Conservation (phyloP, 2,888 invertebrate genomes). For the Brenthis ino region DNA sequence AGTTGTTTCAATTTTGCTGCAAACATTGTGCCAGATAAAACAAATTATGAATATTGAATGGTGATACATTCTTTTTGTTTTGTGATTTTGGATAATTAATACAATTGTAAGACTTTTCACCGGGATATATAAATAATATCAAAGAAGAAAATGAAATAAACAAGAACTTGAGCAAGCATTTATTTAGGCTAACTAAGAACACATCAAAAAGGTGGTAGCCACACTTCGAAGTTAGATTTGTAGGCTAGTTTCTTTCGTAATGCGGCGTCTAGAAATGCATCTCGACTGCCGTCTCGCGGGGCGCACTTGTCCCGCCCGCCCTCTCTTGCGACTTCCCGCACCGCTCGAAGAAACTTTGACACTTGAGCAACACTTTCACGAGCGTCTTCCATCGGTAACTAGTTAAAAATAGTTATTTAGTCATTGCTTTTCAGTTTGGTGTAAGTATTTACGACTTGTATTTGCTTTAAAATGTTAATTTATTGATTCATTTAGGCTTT, state of each 20-base stretch:
- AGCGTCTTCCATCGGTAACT: conserved; percentile 68
- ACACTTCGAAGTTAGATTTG: conserved; percentile 78
- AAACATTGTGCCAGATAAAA: not conserved
- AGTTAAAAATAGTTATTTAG: conserved; percentile 43
- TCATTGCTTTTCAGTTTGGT: not conserved
- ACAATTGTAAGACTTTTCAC: not conserved
- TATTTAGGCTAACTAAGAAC: conserved; percentile 57
- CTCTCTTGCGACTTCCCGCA: conserved; percentile 70
- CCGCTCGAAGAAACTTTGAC: conserved; percentile 67
- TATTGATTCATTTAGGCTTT: too few relatives aligned
- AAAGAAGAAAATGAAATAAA: not conserved
- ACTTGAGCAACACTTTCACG: conserved; percentile 75
- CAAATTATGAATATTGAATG: not conserved
- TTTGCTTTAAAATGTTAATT: too few relatives aligned
- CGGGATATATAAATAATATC: not conserved
- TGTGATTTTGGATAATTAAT: not conserved
- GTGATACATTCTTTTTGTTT: not conserved
- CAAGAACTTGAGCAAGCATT: conserved; percentile 44
- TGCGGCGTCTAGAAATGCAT: conserved; percentile 72
- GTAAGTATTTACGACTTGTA: too few relatives aligned
- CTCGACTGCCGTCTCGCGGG: conserved; percentile 68
- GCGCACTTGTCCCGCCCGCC: conserved; percentile 60
- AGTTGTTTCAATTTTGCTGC: conserved; percentile 9
- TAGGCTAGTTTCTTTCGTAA: conserved; percentile 81
- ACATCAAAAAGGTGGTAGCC: conserved; percentile 81